phyloP scores from a whole-genome alignment of 2,888 invertebrate genomes.

The Slavum lentiscoides region DNA sequence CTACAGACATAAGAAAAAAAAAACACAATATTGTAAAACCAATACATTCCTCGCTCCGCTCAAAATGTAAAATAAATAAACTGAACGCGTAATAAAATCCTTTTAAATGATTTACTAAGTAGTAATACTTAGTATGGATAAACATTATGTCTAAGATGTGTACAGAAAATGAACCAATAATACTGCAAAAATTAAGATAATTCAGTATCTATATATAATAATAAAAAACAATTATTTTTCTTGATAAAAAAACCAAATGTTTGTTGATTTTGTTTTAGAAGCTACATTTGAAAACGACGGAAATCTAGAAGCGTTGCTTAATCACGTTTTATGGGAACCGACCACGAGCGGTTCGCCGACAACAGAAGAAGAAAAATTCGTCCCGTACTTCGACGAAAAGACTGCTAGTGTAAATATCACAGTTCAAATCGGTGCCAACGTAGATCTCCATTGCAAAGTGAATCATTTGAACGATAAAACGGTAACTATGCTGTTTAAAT shows the following conservation, averaged over 20 bases:
- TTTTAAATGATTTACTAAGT: too few species aligned
- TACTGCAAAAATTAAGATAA: too few species aligned
- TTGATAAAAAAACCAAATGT: background rate
- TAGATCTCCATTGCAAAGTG: slow-evolving; percentile 70
- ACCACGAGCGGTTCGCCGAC: slow-evolving; percentile 47
- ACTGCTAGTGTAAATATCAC: slow-evolving; percentile 68
- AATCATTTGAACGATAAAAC: slow-evolving; percentile 73
- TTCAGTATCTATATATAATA: too few species aligned
- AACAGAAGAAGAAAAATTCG: slow-evolving; percentile 63
- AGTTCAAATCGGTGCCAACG: slow-evolving; percentile 68
- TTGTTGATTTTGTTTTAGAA: slow-evolving; percentile 22
- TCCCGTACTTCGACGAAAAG: slow-evolving; percentile 73
- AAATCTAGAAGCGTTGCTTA: slow-evolving; percentile 40
- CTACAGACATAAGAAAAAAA: too few species aligned
- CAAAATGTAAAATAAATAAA: too few species aligned
- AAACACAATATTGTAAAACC: too few species aligned
- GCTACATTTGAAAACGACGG: slow-evolving; percentile 41
- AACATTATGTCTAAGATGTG: too few species aligned
- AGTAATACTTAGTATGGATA: too few species aligned
- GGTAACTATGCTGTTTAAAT: slow-evolving; percentile 61
- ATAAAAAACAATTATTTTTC: too few species aligned
- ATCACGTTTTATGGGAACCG: slow-evolving; percentile 51
- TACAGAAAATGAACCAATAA: too few species aligned
- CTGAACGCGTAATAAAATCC: too few species aligned
- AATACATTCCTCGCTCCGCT: too few species aligned